Conservation (phyloP, 2,888 invertebrate genomes). For the Epistrophe eligans region DNA sequence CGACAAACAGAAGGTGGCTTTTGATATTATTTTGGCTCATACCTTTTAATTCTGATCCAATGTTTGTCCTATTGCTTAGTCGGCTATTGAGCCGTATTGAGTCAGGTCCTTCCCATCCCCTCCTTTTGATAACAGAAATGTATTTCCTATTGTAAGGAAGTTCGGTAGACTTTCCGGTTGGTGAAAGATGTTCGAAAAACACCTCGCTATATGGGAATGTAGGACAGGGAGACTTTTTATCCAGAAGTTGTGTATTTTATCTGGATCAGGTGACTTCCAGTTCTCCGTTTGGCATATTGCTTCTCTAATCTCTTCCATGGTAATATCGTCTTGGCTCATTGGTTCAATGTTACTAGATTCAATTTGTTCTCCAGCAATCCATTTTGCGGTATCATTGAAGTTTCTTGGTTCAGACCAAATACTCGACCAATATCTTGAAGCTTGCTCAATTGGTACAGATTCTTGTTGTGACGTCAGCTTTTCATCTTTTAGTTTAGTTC, state of each 20-base stretch:
- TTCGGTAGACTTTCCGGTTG: not conserved
- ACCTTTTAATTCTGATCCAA: not conserved
- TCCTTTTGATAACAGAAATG: not conserved
- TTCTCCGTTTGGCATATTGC: not conserved
- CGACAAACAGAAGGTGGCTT: not conserved
- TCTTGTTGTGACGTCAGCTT: not conserved
- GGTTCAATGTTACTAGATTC: not conserved
- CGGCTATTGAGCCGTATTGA: not conserved
- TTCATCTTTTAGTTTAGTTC: not conserved
- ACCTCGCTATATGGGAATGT: not conserved
- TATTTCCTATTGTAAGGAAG: not conserved
- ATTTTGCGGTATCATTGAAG: not conserved
- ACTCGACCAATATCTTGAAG: not conserved
- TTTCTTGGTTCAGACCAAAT: not conserved
- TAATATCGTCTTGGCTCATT: constrained; percentile 12
- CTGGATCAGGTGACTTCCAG: not conserved
- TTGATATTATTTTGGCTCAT: not conserved
- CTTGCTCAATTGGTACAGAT: not conserved
- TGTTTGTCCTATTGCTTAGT: not conserved
- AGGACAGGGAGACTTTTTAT: not conserved
- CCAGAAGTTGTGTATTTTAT: constrained; percentile 12
- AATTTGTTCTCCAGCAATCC: not conserved
- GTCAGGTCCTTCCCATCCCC: not conserved
- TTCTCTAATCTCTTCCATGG: not conserved
- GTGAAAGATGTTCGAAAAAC: not conserved